A percentile compares a stretch with the other conserved stretches of the same genome.
phyloP scores from a whole-genome alignment of 2,888 invertebrate species.

The Phymatocera aterrima region DNA sequence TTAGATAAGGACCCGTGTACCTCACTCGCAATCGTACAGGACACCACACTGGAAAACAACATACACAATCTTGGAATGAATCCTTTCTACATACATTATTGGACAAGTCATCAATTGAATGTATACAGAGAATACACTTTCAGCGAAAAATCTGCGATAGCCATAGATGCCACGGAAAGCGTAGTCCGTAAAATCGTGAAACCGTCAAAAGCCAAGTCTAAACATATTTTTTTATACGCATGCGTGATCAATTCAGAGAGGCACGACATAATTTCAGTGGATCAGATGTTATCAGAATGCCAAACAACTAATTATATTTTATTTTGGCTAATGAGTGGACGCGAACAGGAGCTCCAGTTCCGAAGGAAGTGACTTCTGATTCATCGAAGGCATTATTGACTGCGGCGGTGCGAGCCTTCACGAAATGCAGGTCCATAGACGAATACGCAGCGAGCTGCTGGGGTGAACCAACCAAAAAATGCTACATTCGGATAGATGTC shows the following conservation, averaged over 20 bases:
- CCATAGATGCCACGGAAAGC: conserved; percentile 8
- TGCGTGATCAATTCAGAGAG: not conserved
- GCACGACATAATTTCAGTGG: not conserved
- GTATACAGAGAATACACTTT: conserved; percentile 33
- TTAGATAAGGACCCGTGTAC: conserved; percentile 42
- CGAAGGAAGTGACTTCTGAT: conserved; percentile 3
- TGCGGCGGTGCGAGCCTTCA: not conserved
- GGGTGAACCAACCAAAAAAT: not conserved
- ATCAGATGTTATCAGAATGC: not conserved
- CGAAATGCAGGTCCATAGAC: not conserved
- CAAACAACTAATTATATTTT: conserved; percentile 8
- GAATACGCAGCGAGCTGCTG: not conserved
- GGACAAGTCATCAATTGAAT: conserved; percentile 49
- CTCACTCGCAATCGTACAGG: conserved; percentile 27
- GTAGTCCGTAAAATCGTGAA: not conserved
- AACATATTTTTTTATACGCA: conserved; percentile 14
- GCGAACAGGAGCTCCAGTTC: not conserved
- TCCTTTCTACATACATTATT: conserved; percentile 52
- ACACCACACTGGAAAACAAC: conserved; percentile 9
- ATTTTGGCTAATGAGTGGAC: conserved; percentile 17
- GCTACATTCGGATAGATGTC: conserved; percentile 51
- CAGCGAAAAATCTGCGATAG: not conserved
- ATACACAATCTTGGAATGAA: conserved; percentile 44
- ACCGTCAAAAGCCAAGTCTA: not conserved
- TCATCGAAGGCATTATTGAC: not conserved